These are phyloP conservation scores for Drosophila tripunctata DNA, from an alignment of 2,888 invertebrate species.

Conservation along the genomic window DNA sequence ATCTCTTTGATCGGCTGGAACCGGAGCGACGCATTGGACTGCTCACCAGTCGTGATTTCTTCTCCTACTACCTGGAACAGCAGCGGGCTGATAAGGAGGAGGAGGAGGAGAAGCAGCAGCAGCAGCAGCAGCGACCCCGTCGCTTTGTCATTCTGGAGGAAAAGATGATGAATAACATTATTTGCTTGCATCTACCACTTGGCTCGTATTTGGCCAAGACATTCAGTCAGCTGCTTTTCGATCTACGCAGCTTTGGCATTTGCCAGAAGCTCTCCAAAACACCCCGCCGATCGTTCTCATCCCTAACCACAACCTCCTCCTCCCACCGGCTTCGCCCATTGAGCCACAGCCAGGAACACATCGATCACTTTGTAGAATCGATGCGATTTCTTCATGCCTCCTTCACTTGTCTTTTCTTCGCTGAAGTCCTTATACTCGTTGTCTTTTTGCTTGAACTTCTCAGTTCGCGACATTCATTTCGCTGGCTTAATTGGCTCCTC, in stretches of 20 bases:
- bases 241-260: conserved; percentile 59
- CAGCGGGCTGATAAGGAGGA: conserved; percentile 10
- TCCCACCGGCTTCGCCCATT: background rate
- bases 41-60: conserved; percentile 40
- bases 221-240: conserved; percentile 32
- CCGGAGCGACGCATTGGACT: conserved; percentile 4
- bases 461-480: conserved; percentile 4
- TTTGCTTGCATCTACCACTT: conserved; percentile 56
- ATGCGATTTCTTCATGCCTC: conserved; percentile 51
- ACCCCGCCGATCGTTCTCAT: conserved; percentile 12
- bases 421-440: conserved; percentile 2
- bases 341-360: background rate
- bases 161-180: conserved; percentile 54
- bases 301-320: conserved; percentile 1
- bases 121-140: no score
- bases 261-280: conserved; percentile 19
- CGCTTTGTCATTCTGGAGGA: conserved; percentile 33
- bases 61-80: conserved; percentile 39
- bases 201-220: conserved; percentile 43
- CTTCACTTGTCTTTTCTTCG: conserved; percentile 33
- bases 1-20: conserved; percentile 38
- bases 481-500: conserved; percentile 20
- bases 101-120: no score
- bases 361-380: conserved; percentile 25
- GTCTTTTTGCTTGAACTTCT: conserved; percentile 52